Evolutionary conservation across 2,113 vertebrate genomes (phyloP), one percentile per base, ranked within the genome.

Genomic region (Paedocypris sp.): DNA sequence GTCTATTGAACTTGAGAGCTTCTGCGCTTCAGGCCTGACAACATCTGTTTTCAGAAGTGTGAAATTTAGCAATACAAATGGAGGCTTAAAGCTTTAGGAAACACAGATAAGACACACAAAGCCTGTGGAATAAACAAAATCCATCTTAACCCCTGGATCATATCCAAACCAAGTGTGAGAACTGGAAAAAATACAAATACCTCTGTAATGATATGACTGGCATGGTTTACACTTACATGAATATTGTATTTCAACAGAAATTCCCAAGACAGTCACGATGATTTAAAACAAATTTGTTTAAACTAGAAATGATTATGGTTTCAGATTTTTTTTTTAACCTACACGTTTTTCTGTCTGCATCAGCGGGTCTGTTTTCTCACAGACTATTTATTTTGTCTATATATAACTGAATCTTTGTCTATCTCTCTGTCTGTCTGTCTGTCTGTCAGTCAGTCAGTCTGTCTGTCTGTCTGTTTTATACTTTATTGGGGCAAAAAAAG

Each of bases 131-230:
- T 79, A 64, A 22, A 75, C 66, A 54, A 80, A 74, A 79, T 73
- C 77, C 75, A 61, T 56, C 50, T 61, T 79, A 83, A 79, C 82
- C 66, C n/a, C 26, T 72, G 71, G 52, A 73, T 79, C 78, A 79
- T 78, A 74, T 77, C 74, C 76, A 82, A 85, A 85, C 76, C 67
- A 83, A 82, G 84, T 82, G 83, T 85, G 83, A 85, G 83, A 85
- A 85, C 83, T 75, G 69, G 72, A 64, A 72, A 68, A 78, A 82
- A 76, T 78, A 82, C 80, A 77, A 77, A 80, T 70, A 75, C 80
- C 77, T 80, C 75, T 73, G 77, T 83, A 81, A 83, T 76, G 78
- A 78, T 76, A 80, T 80, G 75, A 81, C 79, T 64, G 71, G 77
- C 77, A 77, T 57, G 75, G 77, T 85, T 84, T 84, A 82, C 80